phyloP scores from a whole-genome alignment of 2,113 vertebrate species.

The Fulmarus glacialis region DNA sequence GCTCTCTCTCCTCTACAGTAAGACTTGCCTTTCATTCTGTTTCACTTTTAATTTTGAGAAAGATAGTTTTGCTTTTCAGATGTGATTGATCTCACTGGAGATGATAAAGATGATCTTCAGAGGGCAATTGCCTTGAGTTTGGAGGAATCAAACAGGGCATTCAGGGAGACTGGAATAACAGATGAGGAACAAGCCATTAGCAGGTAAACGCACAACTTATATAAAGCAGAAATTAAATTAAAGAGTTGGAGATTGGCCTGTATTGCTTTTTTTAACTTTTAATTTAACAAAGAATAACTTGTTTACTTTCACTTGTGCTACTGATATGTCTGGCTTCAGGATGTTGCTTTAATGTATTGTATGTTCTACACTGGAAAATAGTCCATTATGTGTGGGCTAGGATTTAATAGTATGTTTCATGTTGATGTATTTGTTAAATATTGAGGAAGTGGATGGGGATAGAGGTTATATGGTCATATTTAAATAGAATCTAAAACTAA shows the following conservation, averaged over 20 bases:
- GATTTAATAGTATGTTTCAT: constrained; percentile 27
- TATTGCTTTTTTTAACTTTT: constrained; percentile 54
- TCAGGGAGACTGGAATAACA: constrained; percentile 98
- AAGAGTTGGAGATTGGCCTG: constrained; percentile 55
- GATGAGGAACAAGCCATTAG: constrained; percentile 99
- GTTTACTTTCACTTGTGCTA: constrained; percentile 49
- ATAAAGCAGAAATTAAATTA: constrained; percentile 61
- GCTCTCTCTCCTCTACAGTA: constrained; percentile 47
- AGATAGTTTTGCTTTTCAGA: constrained; percentile 84
- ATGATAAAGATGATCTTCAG: constrained; percentile 99
- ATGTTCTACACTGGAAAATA: constrained; percentile 15
- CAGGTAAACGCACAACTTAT: constrained; percentile 82
- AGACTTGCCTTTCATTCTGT: constrained; percentile 68
- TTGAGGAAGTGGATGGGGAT: neutral
- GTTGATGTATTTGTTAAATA: constrained; percentile 2
- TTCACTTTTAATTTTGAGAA: constrained; percentile 78
- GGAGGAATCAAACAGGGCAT: constrained; percentile 95
- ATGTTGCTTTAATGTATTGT: constrained; percentile 44
- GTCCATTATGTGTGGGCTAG: neutral
- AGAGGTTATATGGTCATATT: neutral
- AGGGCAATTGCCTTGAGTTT: constrained; percentile 97
- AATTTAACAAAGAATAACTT: constrained; percentile 34
- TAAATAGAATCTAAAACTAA: constrained; percentile 35
- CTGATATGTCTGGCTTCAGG: constrained; percentile 50
- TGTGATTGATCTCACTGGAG: constrained; percentile 97